phyloP scores from a whole-genome alignment of 1,140 invertebrate species.

The Heliconius melpomene region DNA sequence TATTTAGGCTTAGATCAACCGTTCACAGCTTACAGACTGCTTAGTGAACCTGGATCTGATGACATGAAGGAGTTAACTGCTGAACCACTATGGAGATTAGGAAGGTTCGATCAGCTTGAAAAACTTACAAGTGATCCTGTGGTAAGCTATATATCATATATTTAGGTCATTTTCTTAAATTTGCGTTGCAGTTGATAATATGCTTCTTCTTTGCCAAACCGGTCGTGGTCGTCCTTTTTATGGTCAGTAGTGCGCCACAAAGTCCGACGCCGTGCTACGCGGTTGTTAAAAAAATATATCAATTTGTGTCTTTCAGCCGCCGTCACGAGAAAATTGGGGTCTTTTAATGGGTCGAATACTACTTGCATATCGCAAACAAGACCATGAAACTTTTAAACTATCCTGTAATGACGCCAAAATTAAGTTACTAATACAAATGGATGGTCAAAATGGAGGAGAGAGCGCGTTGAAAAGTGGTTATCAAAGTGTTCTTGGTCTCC shows the following conservation, averaged over 20 bases:
- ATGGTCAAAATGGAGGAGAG: conserved; percentile 81
- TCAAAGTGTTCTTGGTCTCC: conserved; percentile 86
- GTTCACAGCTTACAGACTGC: conserved; percentile 84
- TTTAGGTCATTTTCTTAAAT: too few relatives aligned
- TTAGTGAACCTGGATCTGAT: conserved; percentile 83
- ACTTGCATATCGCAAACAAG: conserved; percentile 58
- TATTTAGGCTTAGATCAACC: conserved; percentile 89
- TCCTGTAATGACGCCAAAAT: conserved; percentile 54
- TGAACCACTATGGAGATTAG: conserved; percentile 94
- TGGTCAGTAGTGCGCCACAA: too few relatives aligned
- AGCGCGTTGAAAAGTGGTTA: conserved; percentile 83
- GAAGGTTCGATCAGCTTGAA: conserved; percentile 90
- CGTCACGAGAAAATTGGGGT: conserved; percentile 73
- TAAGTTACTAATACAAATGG: conserved; percentile 61
- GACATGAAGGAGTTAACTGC: conserved; percentile 85
- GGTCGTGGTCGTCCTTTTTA: too few relatives aligned
- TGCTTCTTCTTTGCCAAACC: too few relatives aligned
- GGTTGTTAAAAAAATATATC: too few relatives aligned
- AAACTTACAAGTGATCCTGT: conserved; percentile 81
- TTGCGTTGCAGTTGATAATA: too few relatives aligned
- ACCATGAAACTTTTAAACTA: conserved; percentile 47
- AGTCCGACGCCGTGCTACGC: too few relatives aligned
- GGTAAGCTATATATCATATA: conserved; percentile 42
- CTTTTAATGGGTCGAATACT: conserved; percentile 68
- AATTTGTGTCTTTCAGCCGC: conserved; percentile 54